Conservation (phyloP, 2,113 vertebrate genomes). For the Onychostruthus taczanowskii region DNA sequence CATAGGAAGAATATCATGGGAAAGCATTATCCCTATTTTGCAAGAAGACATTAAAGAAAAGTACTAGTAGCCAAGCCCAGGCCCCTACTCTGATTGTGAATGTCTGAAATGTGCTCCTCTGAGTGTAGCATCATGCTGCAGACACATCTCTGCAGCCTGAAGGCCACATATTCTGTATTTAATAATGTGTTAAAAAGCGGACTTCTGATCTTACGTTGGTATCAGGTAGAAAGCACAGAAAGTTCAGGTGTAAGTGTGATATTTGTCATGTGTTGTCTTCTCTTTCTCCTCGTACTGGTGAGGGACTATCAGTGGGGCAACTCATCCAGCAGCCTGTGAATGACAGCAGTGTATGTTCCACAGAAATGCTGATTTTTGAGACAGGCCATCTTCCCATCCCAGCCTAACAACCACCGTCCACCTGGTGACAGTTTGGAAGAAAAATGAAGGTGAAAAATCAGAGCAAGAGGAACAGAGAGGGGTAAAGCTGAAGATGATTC, state of each 20-base stretch:
- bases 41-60: background rate
- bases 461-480: conserved; percentile 28
- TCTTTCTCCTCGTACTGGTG: background rate
- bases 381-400: background rate
- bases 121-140: background rate
- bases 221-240: background rate
- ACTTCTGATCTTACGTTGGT: background rate
- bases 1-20: background rate
- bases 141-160: background rate
- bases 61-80: background rate
- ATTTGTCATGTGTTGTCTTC: background rate
- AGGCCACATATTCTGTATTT: background rate
- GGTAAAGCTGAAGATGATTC: conserved; percentile 19
- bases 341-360: background rate
- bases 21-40: background rate
- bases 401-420: background rate
- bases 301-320: background rate
- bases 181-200: background rate
- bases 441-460: conserved; percentile 1
- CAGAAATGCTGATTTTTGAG: background rate
- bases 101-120: background rate
- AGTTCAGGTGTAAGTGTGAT: accelerated
- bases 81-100: background rate
- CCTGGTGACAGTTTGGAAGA: background rate
- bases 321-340: background rate